Evolutionary conservation across 2,113 vertebrate genomes (phyloP).

Genomic region (Ammodramus savannarum): DNA sequence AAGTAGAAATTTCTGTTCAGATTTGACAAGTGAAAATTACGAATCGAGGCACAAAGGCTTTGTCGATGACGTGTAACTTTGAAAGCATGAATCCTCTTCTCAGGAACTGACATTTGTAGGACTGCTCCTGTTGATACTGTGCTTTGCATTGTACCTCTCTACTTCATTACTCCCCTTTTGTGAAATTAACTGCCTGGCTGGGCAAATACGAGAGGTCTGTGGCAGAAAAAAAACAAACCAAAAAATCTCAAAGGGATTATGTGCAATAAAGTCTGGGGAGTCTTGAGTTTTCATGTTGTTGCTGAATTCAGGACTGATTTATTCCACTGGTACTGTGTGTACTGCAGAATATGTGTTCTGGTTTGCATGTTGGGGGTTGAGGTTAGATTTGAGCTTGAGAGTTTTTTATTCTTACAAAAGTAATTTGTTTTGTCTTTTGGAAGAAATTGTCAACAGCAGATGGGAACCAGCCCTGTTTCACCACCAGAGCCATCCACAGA

Average conservation of each 20-base stretch:
- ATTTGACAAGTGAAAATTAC: neutral
- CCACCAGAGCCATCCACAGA: neutral
- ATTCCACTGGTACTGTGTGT: neutral
- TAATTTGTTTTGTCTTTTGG: constrained; percentile 19
- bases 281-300: neutral
- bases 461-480: neutral
- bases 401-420: neutral
- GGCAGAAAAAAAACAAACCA: neutral
- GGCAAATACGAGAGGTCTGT: neutral
- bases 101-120: neutral
- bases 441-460: neutral
- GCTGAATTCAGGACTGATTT: neutral
- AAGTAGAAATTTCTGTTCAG: neutral
- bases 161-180: neutral
- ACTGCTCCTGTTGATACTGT: neutral
- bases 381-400: neutral
- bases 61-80: neutral
- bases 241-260: neutral
- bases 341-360: neutral
- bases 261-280: neutral
- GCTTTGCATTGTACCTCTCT: neutral
- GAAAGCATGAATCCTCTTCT: neutral
- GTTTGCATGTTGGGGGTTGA: neutral
- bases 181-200: neutral
- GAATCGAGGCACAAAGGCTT: neutral